Percentiles rank a stretch among this genome's conserved stretches.
These are phyloP conservation scores for Channallabes apus DNA, from an alignment of 2,797 vertebrate species.

Conservation along the genomic window DNA sequence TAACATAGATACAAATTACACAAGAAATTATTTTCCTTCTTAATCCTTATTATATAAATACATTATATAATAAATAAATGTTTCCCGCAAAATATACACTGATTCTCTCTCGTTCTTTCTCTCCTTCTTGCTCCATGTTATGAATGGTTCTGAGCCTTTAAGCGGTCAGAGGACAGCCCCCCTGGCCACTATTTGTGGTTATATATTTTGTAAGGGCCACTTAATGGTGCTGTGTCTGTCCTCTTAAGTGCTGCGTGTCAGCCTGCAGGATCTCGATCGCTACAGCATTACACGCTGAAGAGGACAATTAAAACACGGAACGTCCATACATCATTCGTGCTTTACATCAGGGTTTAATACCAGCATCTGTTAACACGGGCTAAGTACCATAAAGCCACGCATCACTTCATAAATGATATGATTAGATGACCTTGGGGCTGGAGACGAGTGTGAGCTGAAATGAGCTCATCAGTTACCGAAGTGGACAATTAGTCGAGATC, in stretches of 20 bases:
- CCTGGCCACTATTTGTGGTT: slow-evolving; percentile 76
- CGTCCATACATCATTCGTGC: slow-evolving; percentile 96
- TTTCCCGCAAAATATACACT: neutral
- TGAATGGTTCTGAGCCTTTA: slow-evolving; percentile 63
- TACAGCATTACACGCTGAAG: slow-evolving; percentile 82
- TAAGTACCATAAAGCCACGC: slow-evolving; percentile 99
- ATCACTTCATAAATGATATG: slow-evolving; percentile 99
- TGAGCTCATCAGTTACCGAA: slow-evolving; percentile 99
- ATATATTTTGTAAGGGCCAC: slow-evolving; percentile 81
- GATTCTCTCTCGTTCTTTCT: neutral
- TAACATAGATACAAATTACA: neutral
- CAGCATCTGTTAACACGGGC: slow-evolving; percentile 99
- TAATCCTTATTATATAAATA: too few species aligned
- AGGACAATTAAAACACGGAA: slow-evolving; percentile 87
- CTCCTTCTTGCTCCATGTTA: slow-evolving; percentile 50
- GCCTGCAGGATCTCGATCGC: slow-evolving; percentile 80
- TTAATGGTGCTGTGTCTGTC: slow-evolving; percentile 85
- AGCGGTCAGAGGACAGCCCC: slow-evolving; percentile 62
- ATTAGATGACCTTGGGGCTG: slow-evolving; percentile 96
- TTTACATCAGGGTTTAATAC: slow-evolving; percentile 93
- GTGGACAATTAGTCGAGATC: slow-evolving; percentile 83
- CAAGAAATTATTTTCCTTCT: neutral
- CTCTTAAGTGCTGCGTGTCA: slow-evolving; percentile 86
- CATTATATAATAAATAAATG: too few species aligned
- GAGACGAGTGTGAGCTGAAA: slow-evolving; percentile 94